Conservation (phyloP, 2,113 vertebrate species). For the Dissostichus mawsoni region DNA sequence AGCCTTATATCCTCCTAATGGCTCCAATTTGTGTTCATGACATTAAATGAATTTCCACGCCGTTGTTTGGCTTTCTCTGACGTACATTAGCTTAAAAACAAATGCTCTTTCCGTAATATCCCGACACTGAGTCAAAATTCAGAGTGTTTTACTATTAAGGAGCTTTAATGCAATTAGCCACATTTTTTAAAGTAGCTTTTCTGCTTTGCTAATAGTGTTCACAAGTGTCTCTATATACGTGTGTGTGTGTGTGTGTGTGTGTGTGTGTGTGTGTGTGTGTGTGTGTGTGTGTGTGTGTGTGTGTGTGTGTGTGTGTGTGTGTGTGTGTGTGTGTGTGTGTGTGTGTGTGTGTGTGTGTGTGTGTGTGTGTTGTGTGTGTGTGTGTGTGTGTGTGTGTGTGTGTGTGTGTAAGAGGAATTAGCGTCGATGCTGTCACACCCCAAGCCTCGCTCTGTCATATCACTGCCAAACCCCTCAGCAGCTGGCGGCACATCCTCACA, state of each 20-base stretch:
- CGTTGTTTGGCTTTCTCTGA: neutral
- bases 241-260: slow-evolving; percentile 1
- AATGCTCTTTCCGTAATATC: neutral
- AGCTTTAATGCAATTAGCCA: neutral
- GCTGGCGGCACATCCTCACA: slow-evolving; percentile 38
- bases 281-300: neutral
- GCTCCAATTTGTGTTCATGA: neutral
- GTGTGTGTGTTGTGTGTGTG: too few species aligned
- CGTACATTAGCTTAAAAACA: too few species aligned
- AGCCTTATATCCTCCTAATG: neutral
- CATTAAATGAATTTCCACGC: neutral
- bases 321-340: too few species aligned
- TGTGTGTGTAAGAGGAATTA: slow-evolving; percentile 33
- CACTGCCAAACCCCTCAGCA: slow-evolving; percentile 53
- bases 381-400: neutral
- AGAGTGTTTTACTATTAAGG: neutral
- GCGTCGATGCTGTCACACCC: slow-evolving; percentile 23
- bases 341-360: too few species aligned
- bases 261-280: slow-evolving; percentile 2
- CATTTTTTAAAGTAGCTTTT: neutral
- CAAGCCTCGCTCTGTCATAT: slow-evolving; percentile 45
- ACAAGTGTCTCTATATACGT: neutral
- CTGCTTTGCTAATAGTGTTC: neutral
- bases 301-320: slow-evolving; percentile 5
- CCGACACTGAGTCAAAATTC: neutral